Evolutionary conservation across 2,888 invertebrate species (phyloP), one percentile per base, ranked within the genome.

Genomic region (Phengaris arion): DNA sequence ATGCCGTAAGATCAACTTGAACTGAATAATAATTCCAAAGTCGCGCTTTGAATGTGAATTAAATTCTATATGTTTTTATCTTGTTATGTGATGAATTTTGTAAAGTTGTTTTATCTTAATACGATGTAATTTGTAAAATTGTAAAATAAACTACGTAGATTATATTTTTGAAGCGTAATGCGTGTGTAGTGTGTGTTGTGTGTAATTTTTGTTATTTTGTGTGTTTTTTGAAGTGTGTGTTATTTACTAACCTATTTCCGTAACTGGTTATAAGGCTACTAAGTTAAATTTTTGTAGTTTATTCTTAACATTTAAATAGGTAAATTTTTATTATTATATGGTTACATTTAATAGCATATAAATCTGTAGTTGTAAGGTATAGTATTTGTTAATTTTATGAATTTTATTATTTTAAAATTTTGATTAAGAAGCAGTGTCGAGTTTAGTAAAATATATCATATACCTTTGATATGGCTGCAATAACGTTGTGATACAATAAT

Each of bases 31-130:
- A 75, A 75, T 69, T 46, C 35, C n/a, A 12, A 52, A 68, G 7
- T 59, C n/a, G 64, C n/a, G 54, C 48, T 69, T 75, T 68, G 69
- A 69, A 75, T 75, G 10, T 69, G 22, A 75, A 75, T 75, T 69
- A 15, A 68, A 68, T 55, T 46, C 45, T 54, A 48, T 55, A 64
- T 64, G 7, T 35, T 64, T 64, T 64, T 64, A 64, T 64, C 64
- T 64, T 22, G 59, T 59, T 55, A n/a, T 13, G 13, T 55, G 13
- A 45, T 64, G 22, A 45, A 64, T 64, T 6, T 35, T 12, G 35
- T 64, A 45, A 35, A 64, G 12, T 64, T 45, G 6, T 45, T 64
- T 64, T 0, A 64, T 64, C 35, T 64, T 64, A 35, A 64, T 64
- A 45, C 35, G 64, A 45, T 45, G 35, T 12, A 35, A 64, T 12